A percentile compares a stretch with the other conserved stretches of the same genome.
These are phyloP conservation scores for Cephus nigrinus DNA, from an alignment of 2,888 invertebrate species.

Conservation along the genomic window DNA sequence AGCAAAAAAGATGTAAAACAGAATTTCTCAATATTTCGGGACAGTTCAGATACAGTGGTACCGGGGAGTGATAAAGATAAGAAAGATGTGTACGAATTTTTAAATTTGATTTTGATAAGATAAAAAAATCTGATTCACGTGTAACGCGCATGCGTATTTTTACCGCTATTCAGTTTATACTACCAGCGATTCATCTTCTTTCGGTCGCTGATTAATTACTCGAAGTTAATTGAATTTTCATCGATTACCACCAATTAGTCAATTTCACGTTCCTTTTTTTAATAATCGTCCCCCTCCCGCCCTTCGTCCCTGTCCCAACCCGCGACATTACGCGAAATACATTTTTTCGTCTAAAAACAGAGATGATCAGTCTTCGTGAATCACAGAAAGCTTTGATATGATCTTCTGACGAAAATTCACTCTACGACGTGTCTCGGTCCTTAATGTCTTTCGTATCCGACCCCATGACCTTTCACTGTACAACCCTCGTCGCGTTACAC, in stretches of 20 bases:
- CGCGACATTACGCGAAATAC: too few species aligned
- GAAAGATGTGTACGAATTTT: neutral
- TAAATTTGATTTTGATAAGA: neutral
- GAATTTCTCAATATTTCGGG: neutral
- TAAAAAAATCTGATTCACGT: neutral
- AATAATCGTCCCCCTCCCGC: too few species aligned
- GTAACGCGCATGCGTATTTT: neutral
- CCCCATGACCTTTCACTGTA: too few species aligned
- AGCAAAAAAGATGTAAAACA: neutral
- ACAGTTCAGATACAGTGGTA: neutral
- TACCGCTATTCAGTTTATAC: neutral
- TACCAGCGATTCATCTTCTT: too few species aligned
- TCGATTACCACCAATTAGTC: too few species aligned
- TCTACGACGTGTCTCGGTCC: neutral
- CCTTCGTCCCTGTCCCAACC: too few species aligned
- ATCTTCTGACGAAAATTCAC: conserved; percentile 48
- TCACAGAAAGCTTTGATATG: conserved; percentile 65
- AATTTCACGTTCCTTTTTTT: too few species aligned
- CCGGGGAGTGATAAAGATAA: neutral
- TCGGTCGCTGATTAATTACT: too few species aligned
- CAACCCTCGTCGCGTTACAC: too few species aligned
- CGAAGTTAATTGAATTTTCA: too few species aligned
- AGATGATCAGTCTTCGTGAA: conserved; percentile 62
- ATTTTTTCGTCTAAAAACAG: conserved; percentile 36
- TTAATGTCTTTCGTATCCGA: too few species aligned